phyloP scores from a whole-genome alignment of 2,797 vertebrate genomes.

The Anguilla obscura region DNA sequence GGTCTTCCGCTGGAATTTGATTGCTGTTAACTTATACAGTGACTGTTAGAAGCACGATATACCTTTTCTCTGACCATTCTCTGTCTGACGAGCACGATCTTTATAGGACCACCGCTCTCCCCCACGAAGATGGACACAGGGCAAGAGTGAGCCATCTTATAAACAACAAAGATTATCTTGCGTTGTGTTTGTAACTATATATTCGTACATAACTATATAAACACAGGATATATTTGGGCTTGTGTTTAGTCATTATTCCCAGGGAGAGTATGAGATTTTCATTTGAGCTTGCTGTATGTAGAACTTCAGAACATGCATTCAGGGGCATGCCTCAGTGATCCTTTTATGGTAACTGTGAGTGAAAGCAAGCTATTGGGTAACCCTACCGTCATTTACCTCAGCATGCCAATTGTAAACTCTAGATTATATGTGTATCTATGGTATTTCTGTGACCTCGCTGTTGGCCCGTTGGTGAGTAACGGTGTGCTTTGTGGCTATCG shows the following conservation, averaged over 20 bases:
- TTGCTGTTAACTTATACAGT: neutral
- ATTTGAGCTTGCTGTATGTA: neutral
- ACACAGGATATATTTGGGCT: neutral
- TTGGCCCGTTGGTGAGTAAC: neutral
- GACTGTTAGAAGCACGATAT: neutral
- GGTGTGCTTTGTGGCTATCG: neutral
- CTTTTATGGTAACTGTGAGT: neutral
- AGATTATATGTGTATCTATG: neutral
- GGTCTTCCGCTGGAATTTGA: neutral
- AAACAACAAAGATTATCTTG: neutral
- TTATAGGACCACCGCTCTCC: neutral
- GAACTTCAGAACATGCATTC: neutral
- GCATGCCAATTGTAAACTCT: neutral
- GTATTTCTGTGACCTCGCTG: neutral
- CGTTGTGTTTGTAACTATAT: neutral
- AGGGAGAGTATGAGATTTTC: neutral
- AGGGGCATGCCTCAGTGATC: neutral
- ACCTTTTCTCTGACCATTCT: neutral
- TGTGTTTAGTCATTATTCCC: neutral
- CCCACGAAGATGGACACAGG: neutral
- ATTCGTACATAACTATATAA: neutral
- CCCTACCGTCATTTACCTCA: neutral
- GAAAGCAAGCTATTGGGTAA: neutral
- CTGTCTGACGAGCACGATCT: neutral
- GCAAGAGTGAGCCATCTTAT: neutral